These are phyloP conservation scores for Drosophila cracens DNA, from an alignment of 2,888 invertebrate species.

Conservation along the genomic window DNA sequence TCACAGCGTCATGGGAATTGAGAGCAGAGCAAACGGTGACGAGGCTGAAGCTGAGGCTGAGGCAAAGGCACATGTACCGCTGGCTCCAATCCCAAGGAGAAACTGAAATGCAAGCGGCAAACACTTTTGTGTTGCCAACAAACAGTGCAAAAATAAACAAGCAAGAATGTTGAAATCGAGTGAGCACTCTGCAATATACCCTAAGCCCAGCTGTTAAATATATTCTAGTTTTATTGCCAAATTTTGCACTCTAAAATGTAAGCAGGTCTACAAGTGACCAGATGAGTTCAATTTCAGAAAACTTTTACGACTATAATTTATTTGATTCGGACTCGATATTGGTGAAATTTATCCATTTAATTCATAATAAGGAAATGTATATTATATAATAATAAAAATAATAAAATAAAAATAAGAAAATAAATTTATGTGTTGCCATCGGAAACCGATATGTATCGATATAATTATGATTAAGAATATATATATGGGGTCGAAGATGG, in stretches of 20 bases:
- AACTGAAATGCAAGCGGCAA: slow-evolving; percentile 26
- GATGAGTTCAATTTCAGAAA: not conserved
- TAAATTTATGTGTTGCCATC: not conserved
- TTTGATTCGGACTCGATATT: not conserved
- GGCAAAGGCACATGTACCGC: slow-evolving; percentile 37
- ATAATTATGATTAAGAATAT: not conserved
- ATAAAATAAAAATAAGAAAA: not conserved
- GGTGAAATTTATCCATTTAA: not conserved
- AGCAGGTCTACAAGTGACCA: not conserved
- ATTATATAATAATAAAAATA: not conserved
- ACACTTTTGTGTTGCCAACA: slow-evolving; percentile 34
- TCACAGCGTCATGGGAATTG: slow-evolving; percentile 47
- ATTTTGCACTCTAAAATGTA: not conserved
- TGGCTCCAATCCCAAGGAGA: slow-evolving; percentile 16
- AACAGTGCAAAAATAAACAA: slow-evolving; percentile 26
- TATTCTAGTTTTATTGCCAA: not conserved
- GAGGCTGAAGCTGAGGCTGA: slow-evolving; percentile 3
- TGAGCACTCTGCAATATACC: not conserved
- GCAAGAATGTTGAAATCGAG: not conserved
- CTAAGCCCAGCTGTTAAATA: not conserved
- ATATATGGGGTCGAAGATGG: not conserved
- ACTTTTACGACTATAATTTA: not conserved
- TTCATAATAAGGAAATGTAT: not conserved
- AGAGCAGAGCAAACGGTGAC: slow-evolving; percentile 29
- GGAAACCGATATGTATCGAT: not conserved